Conservation (phyloP, 2,113 vertebrate species). For the Ranitomeya variabilis region DNA sequence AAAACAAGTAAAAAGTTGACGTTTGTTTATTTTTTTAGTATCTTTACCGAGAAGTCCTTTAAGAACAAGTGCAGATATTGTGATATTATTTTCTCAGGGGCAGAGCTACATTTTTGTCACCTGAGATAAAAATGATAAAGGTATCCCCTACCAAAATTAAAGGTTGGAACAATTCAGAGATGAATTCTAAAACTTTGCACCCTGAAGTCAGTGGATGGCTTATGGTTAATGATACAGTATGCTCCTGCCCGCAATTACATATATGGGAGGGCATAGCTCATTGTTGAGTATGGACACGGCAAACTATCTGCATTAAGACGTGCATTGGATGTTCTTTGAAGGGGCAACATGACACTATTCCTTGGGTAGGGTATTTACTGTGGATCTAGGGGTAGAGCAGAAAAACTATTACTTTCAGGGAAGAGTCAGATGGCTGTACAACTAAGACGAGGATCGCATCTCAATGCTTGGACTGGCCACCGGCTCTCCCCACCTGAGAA, state of each 20-base stretch:
- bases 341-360: not conserved
- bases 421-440: too few relatives aligned
- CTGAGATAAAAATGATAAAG: not conserved
- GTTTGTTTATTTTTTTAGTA: not conserved
- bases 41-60: not conserved
- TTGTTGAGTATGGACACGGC: not conserved
- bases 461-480: too few relatives aligned
- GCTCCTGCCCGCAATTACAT: not conserved
- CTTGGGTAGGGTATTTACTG: too few relatives aligned
- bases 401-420: too few relatives aligned
- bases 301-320: not conserved
- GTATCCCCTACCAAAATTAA: too few relatives aligned
- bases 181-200: not conserved
- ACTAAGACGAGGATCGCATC: too few relatives aligned
- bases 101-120: not conserved
- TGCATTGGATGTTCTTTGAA: not conserved
- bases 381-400: too few relatives aligned
- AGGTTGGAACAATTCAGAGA: not conserved
- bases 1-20: not conserved
- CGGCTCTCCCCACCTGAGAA: too few relatives aligned
- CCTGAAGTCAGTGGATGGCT: not conserved
- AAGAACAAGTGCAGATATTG: not conserved
- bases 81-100: not conserved
- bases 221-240: not conserved
- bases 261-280: not conserved